Evolutionary conservation across 2,888 invertebrate genomes (phyloP), one percentile per base, ranked within the genome.

Genomic region (Aphidoletes aphidimyza): DNA sequence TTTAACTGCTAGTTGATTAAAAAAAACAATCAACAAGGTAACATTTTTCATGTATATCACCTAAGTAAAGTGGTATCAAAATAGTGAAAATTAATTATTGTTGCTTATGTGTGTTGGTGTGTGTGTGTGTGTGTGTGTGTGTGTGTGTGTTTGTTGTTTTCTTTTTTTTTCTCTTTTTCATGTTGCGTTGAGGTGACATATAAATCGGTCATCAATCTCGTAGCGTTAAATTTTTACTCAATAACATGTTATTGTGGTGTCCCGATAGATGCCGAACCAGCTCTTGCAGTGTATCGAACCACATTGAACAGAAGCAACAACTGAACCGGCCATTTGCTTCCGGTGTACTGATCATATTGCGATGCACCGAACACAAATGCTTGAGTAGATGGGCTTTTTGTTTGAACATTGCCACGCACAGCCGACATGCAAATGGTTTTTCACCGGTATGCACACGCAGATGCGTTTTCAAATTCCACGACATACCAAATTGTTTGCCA

Each of bases 351-450:
- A 96, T 96, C 86, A 96, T 95, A 89, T 95, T 95, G 87, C 96
- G 93, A 91, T 96, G 96, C 86, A 96, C 96, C 86, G 96, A 96
- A 90, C 96, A 96, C 88, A 96, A 92, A 88, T 96, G 96, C 91
- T 96, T 96, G 85, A 96, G 90, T 87, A 96, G 91, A 89, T 96
- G 96, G 8, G 96, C 96, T 89, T 96, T 96, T 88, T 96, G 96
- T 90, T 96, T 96, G 90, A 96, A 96, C 96, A 96, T 96, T 85
- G 96, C 96, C 85, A 96, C 95, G 88, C 96, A 96, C 83, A 96
- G 92, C 87, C 96, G 92, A 91, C 96, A 96, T 87, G 96, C 96
- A 88, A 96, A 96, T 0, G 96, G 96, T 89, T 96, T 96, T 87
- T 96, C 96, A 85, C 96, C 96, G 0, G 96, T 96, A 88, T 96